phyloP scores from a whole-genome alignment of 2,888 invertebrate genomes.

The Allophyes oxyacanthae region DNA sequence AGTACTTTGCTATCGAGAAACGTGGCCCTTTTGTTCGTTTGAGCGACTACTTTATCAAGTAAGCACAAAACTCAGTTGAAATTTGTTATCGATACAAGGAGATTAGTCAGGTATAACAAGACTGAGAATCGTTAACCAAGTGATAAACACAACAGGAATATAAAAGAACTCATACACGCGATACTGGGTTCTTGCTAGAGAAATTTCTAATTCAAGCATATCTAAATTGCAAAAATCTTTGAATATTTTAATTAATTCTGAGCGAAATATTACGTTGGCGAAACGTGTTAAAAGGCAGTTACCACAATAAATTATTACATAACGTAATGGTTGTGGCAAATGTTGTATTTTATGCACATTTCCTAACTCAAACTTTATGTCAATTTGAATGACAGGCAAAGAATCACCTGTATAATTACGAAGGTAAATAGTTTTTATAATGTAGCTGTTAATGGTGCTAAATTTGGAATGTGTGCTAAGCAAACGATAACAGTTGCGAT shows the following conservation, averaged over 20 bases:
- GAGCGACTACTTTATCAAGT: background rate
- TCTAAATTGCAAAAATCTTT: background rate
- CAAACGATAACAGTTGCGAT: constrained; percentile 13
- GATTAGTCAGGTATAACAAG: constrained; percentile 11
- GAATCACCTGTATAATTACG: background rate
- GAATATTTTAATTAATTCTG: background rate
- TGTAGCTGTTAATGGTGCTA: background rate
- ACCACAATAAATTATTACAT: too few relatives aligned
- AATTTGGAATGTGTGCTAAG: constrained; percentile 5
- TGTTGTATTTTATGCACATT: background rate
- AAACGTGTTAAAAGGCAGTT: too few relatives aligned
- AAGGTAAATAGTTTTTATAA: background rate
- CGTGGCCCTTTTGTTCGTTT: background rate
- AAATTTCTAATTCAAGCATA: background rate
- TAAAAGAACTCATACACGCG: constrained; percentile 35
- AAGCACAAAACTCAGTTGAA: constrained; percentile 15
- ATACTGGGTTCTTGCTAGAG: constrained; percentile 7
- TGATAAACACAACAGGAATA: constrained; percentile 28
- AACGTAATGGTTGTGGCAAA: too few relatives aligned
- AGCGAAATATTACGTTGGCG: constrained; percentile 1
- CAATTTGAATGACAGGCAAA: background rate
- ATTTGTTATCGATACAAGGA: constrained; percentile 17
- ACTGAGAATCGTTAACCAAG: constrained; percentile 9
- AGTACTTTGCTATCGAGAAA: constrained; percentile 6
- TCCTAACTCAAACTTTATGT: too few relatives aligned